Conservation (phyloP, 2,888 invertebrate genomes). For the Candidula unifasciata region DNA sequence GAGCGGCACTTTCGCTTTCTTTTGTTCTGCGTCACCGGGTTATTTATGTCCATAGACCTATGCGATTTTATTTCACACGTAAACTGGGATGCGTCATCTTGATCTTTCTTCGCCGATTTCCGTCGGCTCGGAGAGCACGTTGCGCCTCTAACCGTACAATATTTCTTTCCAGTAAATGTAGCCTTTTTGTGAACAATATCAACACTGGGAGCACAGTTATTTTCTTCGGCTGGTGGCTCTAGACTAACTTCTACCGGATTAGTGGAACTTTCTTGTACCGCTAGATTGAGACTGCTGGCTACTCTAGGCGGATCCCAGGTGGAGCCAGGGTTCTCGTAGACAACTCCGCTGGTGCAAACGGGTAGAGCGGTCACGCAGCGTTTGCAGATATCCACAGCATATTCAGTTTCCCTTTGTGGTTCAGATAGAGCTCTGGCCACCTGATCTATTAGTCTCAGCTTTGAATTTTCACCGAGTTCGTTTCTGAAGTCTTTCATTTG, state of each 20-base stretch:
- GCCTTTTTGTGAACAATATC: background rate
- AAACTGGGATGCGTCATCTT: background rate
- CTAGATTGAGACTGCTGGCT: background rate
- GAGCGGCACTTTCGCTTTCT: conserved; percentile 24
- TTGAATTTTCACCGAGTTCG: background rate
- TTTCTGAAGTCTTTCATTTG: background rate
- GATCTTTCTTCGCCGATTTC: background rate
- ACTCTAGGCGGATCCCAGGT: background rate
- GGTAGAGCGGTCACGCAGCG: background rate
- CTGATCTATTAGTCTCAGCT: background rate
- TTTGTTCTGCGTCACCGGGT: background rate
- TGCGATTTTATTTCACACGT: background rate
- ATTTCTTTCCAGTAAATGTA: background rate
- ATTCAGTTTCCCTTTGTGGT: background rate
- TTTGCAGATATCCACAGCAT: background rate
- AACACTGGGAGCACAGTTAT: no score
- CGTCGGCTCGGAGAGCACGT: background rate
- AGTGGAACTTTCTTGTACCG: background rate
- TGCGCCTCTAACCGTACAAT: background rate
- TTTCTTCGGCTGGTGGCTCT: background rate
- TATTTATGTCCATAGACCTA: background rate
- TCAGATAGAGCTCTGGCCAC: background rate
- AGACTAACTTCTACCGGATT: background rate
- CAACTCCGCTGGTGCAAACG: background rate
- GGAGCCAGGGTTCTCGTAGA: background rate